Evolutionary conservation across 2,113 vertebrate species (phyloP).

Genomic region (Charadrius vociferus): DNA sequence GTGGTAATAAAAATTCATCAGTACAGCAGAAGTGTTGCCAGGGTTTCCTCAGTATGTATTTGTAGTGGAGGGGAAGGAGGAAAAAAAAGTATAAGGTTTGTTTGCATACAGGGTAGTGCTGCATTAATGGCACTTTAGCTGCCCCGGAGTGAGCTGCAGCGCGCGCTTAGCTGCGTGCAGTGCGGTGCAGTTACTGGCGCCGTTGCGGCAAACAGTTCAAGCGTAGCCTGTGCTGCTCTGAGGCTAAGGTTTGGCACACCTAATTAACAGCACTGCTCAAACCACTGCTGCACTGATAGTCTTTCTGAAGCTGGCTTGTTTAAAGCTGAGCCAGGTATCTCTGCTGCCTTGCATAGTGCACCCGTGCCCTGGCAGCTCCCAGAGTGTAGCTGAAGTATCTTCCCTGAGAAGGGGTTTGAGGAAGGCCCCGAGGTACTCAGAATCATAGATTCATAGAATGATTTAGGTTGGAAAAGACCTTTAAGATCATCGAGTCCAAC

Average conservation of each 20-base stretch:
- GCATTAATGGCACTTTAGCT: background rate
- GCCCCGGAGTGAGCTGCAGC: fast-evolving
- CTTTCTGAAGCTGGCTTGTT: background rate
- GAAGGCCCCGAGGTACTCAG: background rate
- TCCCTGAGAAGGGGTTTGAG: background rate
- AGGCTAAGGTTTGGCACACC: background rate
- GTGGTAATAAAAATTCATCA: background rate
- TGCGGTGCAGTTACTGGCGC: background rate
- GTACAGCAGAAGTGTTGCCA: background rate
- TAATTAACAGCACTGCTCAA: background rate
- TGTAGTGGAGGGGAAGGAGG: background rate
- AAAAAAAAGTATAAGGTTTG: background rate
- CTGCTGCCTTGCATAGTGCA: background rate
- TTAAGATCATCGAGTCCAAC: background rate
- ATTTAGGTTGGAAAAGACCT: background rate
- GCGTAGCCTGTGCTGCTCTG: fast-evolving
- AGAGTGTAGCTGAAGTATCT: background rate
- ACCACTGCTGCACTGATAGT: background rate
- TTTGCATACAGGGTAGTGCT: background rate
- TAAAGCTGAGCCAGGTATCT: background rate
- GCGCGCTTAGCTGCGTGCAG: background rate
- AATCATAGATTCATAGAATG: background rate
- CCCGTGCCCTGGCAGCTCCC: background rate
- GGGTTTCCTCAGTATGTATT: background rate
- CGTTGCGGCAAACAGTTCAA: background rate